phyloP scores from a whole-genome alignment of 2,113 vertebrate genomes.

The Corythoichthys haematopterus region DNA sequence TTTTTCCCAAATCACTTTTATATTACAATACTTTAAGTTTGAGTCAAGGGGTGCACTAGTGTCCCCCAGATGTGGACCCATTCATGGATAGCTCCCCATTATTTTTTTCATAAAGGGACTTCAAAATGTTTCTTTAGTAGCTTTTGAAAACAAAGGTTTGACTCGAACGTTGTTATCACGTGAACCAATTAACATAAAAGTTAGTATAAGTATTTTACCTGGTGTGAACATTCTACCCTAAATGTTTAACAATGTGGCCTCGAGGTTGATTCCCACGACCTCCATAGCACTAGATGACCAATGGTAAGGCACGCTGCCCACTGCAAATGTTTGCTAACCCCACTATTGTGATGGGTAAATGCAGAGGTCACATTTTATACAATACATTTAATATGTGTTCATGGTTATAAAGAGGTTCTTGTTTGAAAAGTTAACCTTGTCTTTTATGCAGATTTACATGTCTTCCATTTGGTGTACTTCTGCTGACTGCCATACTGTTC shows the following conservation, averaged over 20 bases:
- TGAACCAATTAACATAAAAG: not conserved
- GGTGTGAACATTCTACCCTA: not conserved
- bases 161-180: too few relatives aligned
- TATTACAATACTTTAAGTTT: too few relatives aligned
- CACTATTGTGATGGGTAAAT: not conserved
- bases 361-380: not conserved
- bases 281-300: not conserved
- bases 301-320: not conserved
- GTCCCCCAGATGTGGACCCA: too few relatives aligned
- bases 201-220: not conserved
- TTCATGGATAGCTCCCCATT: too few relatives aligned
- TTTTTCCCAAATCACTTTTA: too few relatives aligned
- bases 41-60: too few relatives aligned
- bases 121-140: too few relatives aligned
- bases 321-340: not conserved
- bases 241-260: not conserved
- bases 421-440: not conserved
- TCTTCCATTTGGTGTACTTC: not conserved
- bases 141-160: too few relatives aligned
- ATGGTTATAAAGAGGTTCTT: not conserved
- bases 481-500: slow-evolving; percentile 5
- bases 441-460: slow-evolving; percentile 1
- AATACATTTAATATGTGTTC: not conserved
- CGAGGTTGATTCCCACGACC: not conserved
- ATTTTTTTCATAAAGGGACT: too few relatives aligned